A percentile compares a stretch with the other conserved stretches of the same genome.
phyloP scores from a whole-genome alignment of 2,888 invertebrate genomes.

The Cerastoderma edule region DNA sequence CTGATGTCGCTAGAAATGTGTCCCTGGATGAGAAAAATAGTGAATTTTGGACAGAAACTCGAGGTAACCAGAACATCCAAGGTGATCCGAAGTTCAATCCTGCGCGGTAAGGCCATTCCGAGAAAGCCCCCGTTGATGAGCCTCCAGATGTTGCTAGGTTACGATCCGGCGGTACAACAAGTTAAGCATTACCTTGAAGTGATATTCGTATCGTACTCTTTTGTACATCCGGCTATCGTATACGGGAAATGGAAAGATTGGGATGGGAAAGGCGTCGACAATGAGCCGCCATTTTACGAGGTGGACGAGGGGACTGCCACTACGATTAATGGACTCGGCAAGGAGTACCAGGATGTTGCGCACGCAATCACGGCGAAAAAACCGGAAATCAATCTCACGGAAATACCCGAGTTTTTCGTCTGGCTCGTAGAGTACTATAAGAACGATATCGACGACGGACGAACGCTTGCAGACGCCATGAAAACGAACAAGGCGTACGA shows the following conservation, averaged over 20 bases:
- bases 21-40: conserved; percentile 73
- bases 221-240: conserved; percentile 70
- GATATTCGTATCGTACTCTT: conserved; percentile 65
- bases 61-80: conserved; percentile 62
- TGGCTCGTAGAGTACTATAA: conserved; percentile 70
- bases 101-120: conserved; percentile 63
- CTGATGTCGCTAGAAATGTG: conserved; percentile 74
- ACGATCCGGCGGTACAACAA: conserved; percentile 62
- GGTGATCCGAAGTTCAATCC: conserved; percentile 63
- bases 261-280: conserved; percentile 66
- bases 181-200: conserved; percentile 68
- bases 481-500: conserved; percentile 68
- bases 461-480: conserved; percentile 63
- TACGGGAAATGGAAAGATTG: conserved; percentile 73
- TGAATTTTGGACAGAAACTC: conserved; percentile 69
- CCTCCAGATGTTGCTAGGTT: conserved; percentile 65
- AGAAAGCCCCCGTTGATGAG: conserved; percentile 65
- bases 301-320: conserved; percentile 61
- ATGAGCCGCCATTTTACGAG: conserved; percentile 68
- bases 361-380: conserved; percentile 55
- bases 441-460: conserved; percentile 66
- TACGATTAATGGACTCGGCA: conserved; percentile 57
- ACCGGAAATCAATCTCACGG: conserved; percentile 60
- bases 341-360: conserved; percentile 60
- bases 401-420: conserved; percentile 63